A percentile compares a stretch with the other conserved stretches of the same genome.
phyloP scores from a whole-genome alignment of 2,888 invertebrate species.

The Colostygia pectinataria region DNA sequence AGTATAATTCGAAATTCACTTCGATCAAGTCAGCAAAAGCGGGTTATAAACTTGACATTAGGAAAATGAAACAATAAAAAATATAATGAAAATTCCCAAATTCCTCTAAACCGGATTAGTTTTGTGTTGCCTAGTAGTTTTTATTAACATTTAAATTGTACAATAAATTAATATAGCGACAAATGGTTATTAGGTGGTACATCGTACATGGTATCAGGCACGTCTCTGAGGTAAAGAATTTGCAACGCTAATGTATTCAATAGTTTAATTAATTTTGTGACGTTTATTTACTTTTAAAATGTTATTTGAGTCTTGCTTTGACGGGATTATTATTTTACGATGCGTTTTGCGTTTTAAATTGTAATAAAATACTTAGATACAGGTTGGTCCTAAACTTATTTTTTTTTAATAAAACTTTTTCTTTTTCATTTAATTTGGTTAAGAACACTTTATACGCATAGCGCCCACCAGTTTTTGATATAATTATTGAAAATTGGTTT shows the following conservation, averaged over 20 bases:
- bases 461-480: background rate
- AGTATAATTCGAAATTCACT: constrained; percentile 29
- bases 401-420: too few species aligned
- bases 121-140: constrained; percentile 59
- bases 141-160: constrained; percentile 63
- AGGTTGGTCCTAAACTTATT: background rate
- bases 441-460: too few species aligned
- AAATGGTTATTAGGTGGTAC: constrained; percentile 71
- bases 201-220: constrained; percentile 49
- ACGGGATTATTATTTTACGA: background rate
- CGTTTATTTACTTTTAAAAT: constrained; percentile 12
- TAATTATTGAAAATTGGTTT: background rate
- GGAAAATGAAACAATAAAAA: constrained; percentile 64
- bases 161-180: constrained; percentile 75
- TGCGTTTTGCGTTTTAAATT: constrained; percentile 1
- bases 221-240: constrained; percentile 50
- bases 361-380: background rate
- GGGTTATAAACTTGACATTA: constrained; percentile 45
- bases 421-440: too few species aligned
- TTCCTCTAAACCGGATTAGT: constrained; percentile 67
- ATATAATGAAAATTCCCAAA: constrained; percentile 73
- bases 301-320: constrained; percentile 4
- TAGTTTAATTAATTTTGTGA: constrained; percentile 12
- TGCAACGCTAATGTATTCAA: constrained; percentile 37
- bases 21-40: constrained; percentile 23